Conservation (phyloP, 30 jellyfish, hydroid and myxozoan genomes). For the Nemopilema nomurai region DNA sequence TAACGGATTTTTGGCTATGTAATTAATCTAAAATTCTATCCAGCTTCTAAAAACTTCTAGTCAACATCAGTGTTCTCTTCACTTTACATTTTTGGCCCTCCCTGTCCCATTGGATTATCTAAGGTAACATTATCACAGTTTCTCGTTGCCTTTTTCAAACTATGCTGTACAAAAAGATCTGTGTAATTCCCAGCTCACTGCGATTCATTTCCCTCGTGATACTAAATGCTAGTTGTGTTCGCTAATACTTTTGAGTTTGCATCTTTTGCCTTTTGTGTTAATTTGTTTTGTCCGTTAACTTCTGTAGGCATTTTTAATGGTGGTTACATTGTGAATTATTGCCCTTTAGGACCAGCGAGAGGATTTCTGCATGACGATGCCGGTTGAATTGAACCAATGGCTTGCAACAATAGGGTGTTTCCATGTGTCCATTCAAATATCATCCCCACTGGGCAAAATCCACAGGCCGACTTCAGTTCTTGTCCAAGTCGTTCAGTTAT, state of each 20-base stretch:
- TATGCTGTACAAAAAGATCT: background rate
- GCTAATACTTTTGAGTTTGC: background rate
- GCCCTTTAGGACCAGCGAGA: conserved; percentile 50
- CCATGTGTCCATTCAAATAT: conserved; percentile 35
- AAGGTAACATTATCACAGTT: background rate
- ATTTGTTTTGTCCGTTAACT: background rate
- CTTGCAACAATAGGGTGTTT: conserved; percentile 51
- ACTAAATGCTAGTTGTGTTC: background rate
- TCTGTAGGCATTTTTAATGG: conserved; percentile 8
- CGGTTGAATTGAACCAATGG: conserved; percentile 49
- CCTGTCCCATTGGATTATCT: background rate
- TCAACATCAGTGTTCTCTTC: background rate
- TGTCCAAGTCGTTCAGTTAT: conserved; percentile 20
- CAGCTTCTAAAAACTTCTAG: background rate
- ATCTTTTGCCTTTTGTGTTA: background rate
- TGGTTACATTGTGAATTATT: conserved; percentile 21
- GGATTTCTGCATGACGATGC: conserved; percentile 50
- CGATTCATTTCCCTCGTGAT: background rate
- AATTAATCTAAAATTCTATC: background rate
- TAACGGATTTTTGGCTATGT: background rate
- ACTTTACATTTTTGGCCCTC: background rate
- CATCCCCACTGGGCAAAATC: conserved; percentile 22
- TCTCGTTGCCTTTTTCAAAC: background rate
- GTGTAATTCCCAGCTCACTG: background rate
- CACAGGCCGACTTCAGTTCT: conserved; percentile 38